Percentiles rank a stretch among this genome's conserved stretches.
These are phyloP conservation scores for Galerucella nymphaeae DNA, from an alignment of 2,888 invertebrate genomes.

Conservation along the genomic window DNA sequence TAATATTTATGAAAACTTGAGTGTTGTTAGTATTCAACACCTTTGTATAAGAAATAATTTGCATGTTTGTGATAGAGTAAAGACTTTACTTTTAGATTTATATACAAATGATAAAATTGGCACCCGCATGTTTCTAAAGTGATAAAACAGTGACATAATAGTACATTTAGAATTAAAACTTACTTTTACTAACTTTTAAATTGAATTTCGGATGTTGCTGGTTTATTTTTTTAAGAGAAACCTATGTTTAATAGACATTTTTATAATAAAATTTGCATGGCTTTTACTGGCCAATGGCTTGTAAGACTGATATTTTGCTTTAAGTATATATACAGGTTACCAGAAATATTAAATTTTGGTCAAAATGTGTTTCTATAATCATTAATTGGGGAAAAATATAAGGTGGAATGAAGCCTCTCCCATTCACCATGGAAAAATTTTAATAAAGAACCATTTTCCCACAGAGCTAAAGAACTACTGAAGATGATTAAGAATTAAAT, in stretches of 20 bases:
- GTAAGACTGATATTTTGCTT: constrained; percentile 1
- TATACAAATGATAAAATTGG: background rate
- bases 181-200: background rate
- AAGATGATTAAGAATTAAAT: too few species aligned
- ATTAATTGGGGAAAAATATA: too few species aligned
- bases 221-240: background rate
- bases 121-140: background rate
- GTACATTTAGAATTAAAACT: background rate
- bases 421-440: too few species aligned
- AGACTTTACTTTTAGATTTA: background rate
- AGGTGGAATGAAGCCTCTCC: too few species aligned
- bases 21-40: constrained; percentile 2
- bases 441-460: too few species aligned
- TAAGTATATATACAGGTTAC: background rate
- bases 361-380: too few species aligned
- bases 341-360: background rate
- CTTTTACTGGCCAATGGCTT: constrained; percentile 1
- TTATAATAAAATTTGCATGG: constrained; percentile 2
- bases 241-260: background rate
- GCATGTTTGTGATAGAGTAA: background rate
- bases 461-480: too few species aligned
- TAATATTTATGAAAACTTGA: background rate
- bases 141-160: background rate
- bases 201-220: background rate
- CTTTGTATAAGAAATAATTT: background rate